Conservation (phyloP, 2,113 vertebrate genomes). For the Stegastes partitus region DNA sequence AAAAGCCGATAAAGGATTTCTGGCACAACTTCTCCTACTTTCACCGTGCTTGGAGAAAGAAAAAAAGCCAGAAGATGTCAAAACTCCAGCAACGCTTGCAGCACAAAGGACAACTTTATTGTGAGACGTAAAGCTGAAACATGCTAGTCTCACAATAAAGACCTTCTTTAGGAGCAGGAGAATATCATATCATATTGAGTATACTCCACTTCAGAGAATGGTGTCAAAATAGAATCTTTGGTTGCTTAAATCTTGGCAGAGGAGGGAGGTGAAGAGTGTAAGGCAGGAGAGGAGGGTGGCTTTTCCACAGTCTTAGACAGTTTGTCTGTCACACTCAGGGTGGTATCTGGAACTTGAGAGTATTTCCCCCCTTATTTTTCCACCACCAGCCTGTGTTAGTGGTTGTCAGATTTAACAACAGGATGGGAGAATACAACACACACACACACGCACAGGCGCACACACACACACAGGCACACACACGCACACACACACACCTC, state of each 20-base stretch:
- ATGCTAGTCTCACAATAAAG: conserved; percentile 14
- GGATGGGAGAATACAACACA: conserved; percentile 62
- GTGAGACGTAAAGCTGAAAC: neutral
- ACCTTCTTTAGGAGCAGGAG: conserved; percentile 23
- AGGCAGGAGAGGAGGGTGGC: conserved; percentile 28
- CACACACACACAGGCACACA: conserved; percentile 48
- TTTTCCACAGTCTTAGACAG: conserved; percentile 52
- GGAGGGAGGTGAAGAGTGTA: conserved; percentile 45
- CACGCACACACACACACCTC: conserved; percentile 52
- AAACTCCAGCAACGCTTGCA: conserved; percentile 9
- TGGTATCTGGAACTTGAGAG: conserved; percentile 65
- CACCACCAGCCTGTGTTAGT: conserved; percentile 61
- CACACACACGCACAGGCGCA: conserved; percentile 46
- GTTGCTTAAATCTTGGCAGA: conserved; percentile 40
- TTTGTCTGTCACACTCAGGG: conserved; percentile 67
- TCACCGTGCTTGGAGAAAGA: neutral
- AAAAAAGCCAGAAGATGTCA: neutral
- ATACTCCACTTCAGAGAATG: conserved; percentile 16
- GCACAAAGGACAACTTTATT: conserved; percentile 15
- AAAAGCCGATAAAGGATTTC: neutral
- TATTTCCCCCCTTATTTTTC: conserved; percentile 35
- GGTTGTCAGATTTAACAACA: conserved; percentile 76
- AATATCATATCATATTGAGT: conserved; percentile 10
- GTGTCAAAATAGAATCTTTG: conserved; percentile 33
- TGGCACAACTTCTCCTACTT: neutral